phyloP scores from a whole-genome alignment of 2,113 vertebrate species.

The Podilymbus podiceps region DNA sequence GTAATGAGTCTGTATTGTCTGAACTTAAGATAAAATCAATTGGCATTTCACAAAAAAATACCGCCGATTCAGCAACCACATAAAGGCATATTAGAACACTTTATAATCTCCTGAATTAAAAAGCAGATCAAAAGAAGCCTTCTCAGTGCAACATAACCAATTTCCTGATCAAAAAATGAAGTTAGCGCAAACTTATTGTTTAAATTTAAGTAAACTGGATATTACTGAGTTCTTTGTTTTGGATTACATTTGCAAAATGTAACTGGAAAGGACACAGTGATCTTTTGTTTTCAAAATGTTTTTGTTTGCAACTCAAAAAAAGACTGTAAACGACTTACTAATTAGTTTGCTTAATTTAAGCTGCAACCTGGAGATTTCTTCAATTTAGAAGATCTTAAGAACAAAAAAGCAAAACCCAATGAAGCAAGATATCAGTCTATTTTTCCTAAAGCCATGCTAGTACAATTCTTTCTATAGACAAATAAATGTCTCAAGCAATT shows the following conservation, averaged over 20 bases:
- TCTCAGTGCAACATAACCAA: background rate
- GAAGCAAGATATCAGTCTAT: no score
- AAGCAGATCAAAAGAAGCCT: background rate
- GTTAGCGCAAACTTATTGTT: background rate
- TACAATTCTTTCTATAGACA: background rate
- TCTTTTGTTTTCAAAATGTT: background rate
- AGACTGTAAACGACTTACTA: no score
- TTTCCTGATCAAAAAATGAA: background rate
- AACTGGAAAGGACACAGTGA: background rate
- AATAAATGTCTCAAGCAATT: background rate
- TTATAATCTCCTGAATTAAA: background rate
- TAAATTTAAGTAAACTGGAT: background rate
- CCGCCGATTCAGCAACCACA: background rate
- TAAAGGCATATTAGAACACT: background rate
- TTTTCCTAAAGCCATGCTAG: background rate
- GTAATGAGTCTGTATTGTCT: background rate
- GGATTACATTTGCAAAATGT: background rate
- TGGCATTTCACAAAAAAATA: background rate
- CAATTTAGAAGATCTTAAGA: no score
- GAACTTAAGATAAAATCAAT: background rate
- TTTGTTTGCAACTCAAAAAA: background rate
- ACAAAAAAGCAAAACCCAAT: no score
- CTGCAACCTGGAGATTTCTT: no score
- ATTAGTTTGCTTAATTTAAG: no score
- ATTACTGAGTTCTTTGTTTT: background rate